Base-by-base conservation (phyloP, 2,113 vertebrate species). In the Dasyornis broadbenti region DNA sequence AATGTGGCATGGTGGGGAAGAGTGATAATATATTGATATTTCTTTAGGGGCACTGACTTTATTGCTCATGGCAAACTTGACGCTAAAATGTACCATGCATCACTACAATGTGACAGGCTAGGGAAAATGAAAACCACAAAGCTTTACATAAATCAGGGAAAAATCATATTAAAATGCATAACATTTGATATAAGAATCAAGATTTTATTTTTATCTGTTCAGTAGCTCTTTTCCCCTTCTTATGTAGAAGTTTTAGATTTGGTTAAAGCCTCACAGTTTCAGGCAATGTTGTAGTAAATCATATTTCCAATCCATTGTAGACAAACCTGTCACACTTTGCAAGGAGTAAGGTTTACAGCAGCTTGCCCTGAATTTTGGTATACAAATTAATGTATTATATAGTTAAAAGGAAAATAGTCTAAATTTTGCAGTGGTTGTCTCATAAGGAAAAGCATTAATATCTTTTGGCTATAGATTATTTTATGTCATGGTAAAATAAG, bases 91-190 rank as follows among this genome's bases (percentile, higher is more conserved):
- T 70, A 83, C 72, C 40, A 82, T 98, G 92, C 57, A 98, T 98
- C 97, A 97, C 89, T 94, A 42, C 75, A 92, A 80, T 82, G 13
- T 97, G 97, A 95, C 97, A 97, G 86, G 50, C 68, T 95, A 95
- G 94, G 96, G 96, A 98, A 98, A 97, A 98, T 98, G 97, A 98
- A 98, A 97, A 98, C 89, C 96, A 96, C 95, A 97, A 97, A 97
- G 96, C 94, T 97, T 98, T 97, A 97, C 95, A 98, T 98, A 98
- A 98, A 98, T 98, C 97, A 97, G 76, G 81, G 39, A 86, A 90
- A 96, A 95, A 95, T 97, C 60, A 22, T 95, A 97, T 97, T 98
- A 97, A 97, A 98, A 97, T 98, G 85, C 92, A 95, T 97, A 97
- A 96, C 69, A 71, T 96, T 97, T 98, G 96, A 96, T 89, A 82